These are phyloP conservation scores for Melanogrammus aeglefinus DNA, from an alignment of 2,797 vertebrate genomes.

Conservation along the genomic window DNA sequence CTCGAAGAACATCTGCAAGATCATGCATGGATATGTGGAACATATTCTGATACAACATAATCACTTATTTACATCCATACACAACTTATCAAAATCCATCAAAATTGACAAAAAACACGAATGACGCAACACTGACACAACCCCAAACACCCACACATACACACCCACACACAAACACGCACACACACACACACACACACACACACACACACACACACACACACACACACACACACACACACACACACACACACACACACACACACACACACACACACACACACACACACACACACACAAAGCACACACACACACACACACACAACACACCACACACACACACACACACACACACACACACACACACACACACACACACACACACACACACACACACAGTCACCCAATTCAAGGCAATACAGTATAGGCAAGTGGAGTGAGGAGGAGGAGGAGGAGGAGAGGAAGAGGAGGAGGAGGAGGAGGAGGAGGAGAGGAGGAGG, in stretches of 20 bases:
- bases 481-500: no score
- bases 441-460: neutral
- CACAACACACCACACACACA: neutral
- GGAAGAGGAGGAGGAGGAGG: no score
- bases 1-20: neutral
- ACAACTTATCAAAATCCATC: no score
- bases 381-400: neutral
- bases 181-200: neutral
- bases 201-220: neutral
- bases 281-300: neutral
- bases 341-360: neutral
- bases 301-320: neutral
- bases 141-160: no score
- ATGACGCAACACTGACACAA: neutral
- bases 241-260: neutral
- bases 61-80: neutral
- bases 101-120: neutral
- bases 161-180: no score
- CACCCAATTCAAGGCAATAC: neutral
- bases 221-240: no score
- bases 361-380: no score
- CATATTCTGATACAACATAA: no score
- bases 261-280: neutral
- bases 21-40: no score
- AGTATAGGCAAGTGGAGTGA: neutral